These are phyloP conservation scores for Seira sanloemensis DNA, from an alignment of 2,888 invertebrate genomes.

Conservation along the genomic window DNA sequence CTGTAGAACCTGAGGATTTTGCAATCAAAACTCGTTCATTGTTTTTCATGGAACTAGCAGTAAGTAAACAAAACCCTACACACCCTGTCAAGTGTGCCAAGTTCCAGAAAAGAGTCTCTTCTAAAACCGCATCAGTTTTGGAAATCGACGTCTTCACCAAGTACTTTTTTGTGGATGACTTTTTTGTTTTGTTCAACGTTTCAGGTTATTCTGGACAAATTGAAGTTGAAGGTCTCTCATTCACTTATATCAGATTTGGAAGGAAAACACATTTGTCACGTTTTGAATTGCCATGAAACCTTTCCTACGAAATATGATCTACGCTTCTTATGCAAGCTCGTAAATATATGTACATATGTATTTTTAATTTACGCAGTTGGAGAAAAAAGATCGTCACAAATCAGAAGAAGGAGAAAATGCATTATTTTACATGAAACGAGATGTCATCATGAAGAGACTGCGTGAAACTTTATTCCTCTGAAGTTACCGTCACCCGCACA, in stretches of 20 bases:
- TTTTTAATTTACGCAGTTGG: not conserved
- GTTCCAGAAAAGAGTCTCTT: no score
- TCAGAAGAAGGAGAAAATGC: not conserved
- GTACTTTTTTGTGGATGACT: not conserved
- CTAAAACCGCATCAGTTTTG: no score
- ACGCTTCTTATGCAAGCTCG: not conserved
- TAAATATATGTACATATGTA: constrained; percentile 12
- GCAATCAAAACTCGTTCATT: not conserved
- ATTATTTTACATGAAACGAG: not conserved
- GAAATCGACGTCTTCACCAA: not conserved
- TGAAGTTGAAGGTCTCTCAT: constrained; percentile 14
- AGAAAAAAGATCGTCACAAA: not conserved
- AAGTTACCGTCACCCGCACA: not conserved
- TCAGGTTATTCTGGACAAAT: not conserved
- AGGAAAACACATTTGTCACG: constrained; percentile 9
- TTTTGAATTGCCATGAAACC: not conserved
- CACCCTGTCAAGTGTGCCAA: no score
- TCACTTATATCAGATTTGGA: not conserved
- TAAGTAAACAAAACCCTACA: no score
- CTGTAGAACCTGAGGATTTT: no score
- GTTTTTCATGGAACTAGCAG: not conserved
- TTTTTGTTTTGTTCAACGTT: not conserved
- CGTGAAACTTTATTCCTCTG: not conserved
- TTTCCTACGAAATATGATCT: not conserved
- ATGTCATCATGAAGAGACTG: not conserved